phyloP scores from a whole-genome alignment of 2,888 invertebrate genomes.

The Mythimna vitellina region DNA sequence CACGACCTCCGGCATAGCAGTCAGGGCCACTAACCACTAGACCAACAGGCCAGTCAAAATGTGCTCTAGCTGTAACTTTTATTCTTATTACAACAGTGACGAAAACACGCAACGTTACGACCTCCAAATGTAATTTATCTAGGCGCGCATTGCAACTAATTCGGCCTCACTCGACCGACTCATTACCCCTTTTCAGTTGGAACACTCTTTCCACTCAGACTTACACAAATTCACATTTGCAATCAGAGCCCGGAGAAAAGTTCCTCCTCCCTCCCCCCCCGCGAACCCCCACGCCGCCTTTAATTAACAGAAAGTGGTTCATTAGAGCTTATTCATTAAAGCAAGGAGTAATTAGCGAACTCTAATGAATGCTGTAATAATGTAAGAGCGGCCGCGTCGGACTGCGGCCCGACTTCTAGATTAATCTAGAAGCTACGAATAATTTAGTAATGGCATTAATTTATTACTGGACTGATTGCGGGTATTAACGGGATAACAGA shows the following conservation, averaged over 20 bases:
- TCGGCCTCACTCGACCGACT: slow-evolving; percentile 86
- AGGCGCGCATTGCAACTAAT: slow-evolving; percentile 84
- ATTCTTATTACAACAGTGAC: slow-evolving; percentile 11
- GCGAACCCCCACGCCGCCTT: slow-evolving; percentile 91
- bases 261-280: slow-evolving; percentile 76
- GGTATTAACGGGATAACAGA: slow-evolving; percentile 77
- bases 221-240: slow-evolving; percentile 91
- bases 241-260: slow-evolving; percentile 90
- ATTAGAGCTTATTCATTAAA: slow-evolving; percentile 97
- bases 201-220: slow-evolving; percentile 89
- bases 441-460: slow-evolving; percentile 89
- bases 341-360: slow-evolving; percentile 97
- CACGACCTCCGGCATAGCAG: too few species aligned
- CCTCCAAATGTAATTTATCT: slow-evolving; percentile 71
- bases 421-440: slow-evolving; percentile 89
- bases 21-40: too few species aligned
- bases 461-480: slow-evolving; percentile 87
- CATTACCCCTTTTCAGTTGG: slow-evolving; percentile 89
- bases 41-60: too few species aligned
- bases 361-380: slow-evolving; percentile 96
- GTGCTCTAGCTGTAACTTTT: not conserved
- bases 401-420: slow-evolving; percentile 89
- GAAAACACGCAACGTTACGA: slow-evolving; percentile 11
- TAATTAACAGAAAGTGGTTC: slow-evolving; percentile 97
- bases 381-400: slow-evolving; percentile 91